Evolutionary conservation across 2,888 invertebrate genomes (phyloP).

Genomic region (Minunthozetes semirufus): DNA sequence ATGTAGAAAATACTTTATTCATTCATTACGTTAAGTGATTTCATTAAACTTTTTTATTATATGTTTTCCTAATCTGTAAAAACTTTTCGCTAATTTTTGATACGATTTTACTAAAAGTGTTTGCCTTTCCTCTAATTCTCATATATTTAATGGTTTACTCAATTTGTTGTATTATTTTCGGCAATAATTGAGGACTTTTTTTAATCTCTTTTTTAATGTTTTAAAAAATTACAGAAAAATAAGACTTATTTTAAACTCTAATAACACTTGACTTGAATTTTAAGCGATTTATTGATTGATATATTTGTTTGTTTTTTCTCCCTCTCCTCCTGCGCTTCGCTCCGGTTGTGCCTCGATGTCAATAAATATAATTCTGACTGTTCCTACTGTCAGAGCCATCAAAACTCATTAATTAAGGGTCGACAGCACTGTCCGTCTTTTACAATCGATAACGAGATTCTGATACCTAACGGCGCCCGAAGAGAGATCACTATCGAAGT

Average conservation of each 20-base stretch:
- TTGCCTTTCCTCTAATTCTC: too few relatives aligned
- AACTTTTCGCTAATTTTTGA: too few relatives aligned
- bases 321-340: too few relatives aligned
- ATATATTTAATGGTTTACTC: too few relatives aligned
- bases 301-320: background rate
- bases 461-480: slow-evolving; percentile 78
- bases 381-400: slow-evolving; percentile 39
- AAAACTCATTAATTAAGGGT: slow-evolving; percentile 43
- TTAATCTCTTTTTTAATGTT: too few relatives aligned
- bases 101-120: too few relatives aligned
- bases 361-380: background rate
- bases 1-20: background rate
- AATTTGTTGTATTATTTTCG: too few relatives aligned
- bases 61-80: background rate
- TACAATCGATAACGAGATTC: slow-evolving; percentile 62
- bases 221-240: too few relatives aligned
- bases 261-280: slow-evolving; percentile 20
- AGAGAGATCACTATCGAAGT: slow-evolving; percentile 82
- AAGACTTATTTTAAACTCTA: too few relatives aligned
- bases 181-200: too few relatives aligned
- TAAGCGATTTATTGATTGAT: background rate
- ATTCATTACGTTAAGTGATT: background rate
- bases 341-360: background rate
- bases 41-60: background rate
- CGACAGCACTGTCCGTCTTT: slow-evolving; percentile 66